Evolutionary conservation across 2,113 vertebrate species (phyloP).

Genomic region (Onychorhynchus coronatus): DNA sequence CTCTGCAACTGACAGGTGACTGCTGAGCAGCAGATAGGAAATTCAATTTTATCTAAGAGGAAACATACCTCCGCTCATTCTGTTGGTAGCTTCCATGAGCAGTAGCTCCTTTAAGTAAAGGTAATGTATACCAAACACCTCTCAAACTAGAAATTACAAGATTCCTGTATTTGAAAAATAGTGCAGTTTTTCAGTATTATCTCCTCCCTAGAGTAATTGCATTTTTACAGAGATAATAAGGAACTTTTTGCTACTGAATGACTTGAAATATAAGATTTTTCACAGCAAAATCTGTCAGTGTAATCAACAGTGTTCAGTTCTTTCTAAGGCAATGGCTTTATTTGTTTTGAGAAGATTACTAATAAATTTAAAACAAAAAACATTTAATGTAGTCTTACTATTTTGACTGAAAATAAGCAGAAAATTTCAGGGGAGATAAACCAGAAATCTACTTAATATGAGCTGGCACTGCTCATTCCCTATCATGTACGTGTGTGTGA

Average conservation of each 20-base stretch:
- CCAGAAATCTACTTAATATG: not conserved
- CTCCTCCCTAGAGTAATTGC: not conserved
- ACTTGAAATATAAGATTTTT: not conserved
- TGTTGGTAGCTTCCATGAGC: not conserved
- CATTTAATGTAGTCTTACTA: not conserved
- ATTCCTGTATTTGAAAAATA: not conserved
- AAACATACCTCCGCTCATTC: conserved; percentile 19
- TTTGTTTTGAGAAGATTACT: conserved; percentile 1
- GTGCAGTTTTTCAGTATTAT: conserved; percentile 32
- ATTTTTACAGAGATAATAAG: conserved; percentile 39
- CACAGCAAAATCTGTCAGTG: not conserved
- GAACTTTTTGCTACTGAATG: conserved; percentile 6
- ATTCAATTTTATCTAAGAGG: conserved; percentile 13
- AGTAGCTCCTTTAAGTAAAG: not conserved
- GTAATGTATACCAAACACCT: not conserved
- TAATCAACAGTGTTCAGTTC: not conserved
- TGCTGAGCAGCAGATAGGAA: conserved; percentile 10
- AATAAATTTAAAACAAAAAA: not conserved
- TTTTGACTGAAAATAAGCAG: not conserved
- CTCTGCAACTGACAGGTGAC: not conserved
- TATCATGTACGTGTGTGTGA: not conserved
- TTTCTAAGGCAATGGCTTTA: not conserved
- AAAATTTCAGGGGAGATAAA: not conserved
- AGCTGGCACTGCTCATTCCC: not conserved
- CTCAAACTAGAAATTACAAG: not conserved